Evolutionary conservation across 2,797 vertebrate species (phyloP).

Genomic region (Pteropus rufus): DNA sequence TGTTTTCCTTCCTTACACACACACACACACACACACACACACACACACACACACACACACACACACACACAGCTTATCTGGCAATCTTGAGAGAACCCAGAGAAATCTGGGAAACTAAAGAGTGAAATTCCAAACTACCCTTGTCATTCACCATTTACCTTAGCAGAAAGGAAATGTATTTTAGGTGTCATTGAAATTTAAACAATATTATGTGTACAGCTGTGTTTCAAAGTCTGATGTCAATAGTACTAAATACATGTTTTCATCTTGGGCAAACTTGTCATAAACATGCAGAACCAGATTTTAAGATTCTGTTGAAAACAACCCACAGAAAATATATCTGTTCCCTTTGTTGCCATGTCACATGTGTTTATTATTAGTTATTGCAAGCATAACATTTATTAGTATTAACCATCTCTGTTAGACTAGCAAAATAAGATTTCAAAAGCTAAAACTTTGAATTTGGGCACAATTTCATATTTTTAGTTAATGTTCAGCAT

Average conservation of each 20-base stretch:
- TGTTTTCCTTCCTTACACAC: conserved; percentile 78
- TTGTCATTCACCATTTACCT: conserved; percentile 78
- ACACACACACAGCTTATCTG: conserved; percentile 68
- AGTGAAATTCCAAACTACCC: conserved; percentile 41
- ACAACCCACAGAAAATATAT: background rate
- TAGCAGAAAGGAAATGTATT: conserved; percentile 82
- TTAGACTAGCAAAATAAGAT: background rate
- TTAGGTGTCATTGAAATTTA: conserved; percentile 74
- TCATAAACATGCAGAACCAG: conserved; percentile 62
- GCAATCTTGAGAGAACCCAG: conserved; percentile 73
- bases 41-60: conserved; percentile 53
- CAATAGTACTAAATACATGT: conserved; percentile 55
- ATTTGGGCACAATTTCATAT: background rate
- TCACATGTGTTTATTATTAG: background rate
- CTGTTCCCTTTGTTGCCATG: background rate
- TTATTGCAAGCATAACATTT: background rate
- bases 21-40: conserved; percentile 18
- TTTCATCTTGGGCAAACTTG: conserved; percentile 73
- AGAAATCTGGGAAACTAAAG: conserved; percentile 71
- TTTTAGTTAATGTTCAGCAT: background rate
- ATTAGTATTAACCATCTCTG: background rate
- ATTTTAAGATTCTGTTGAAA: conserved; percentile 48
- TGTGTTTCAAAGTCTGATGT: conserved; percentile 76
- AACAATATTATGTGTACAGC: conserved; percentile 79
- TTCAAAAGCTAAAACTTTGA: background rate